Evolutionary conservation across 1,140 invertebrate species (phyloP), one percentile per base, ranked within the genome.

Genomic region (Tyrophagus putrescentiae): DNA sequence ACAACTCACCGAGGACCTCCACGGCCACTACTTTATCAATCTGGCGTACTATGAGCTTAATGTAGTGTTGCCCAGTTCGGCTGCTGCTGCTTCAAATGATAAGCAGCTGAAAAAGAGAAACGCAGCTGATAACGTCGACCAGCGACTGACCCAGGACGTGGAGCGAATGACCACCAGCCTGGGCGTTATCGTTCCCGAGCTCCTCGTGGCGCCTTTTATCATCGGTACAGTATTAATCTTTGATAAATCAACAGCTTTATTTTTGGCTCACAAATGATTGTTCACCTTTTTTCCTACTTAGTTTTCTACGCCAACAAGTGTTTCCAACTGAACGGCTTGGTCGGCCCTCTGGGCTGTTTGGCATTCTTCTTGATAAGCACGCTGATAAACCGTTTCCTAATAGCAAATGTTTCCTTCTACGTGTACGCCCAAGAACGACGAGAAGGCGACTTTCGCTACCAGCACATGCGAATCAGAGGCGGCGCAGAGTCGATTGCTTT

Each of bases 401-500:
- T 82, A 73, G 73, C 75, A 3, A 77, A 78, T 13, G 75, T 81
- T 16, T 76, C 80, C 16, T 66, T 66, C 33, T 71, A 71, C 44
- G 75, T 80, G 23, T 74, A 75, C 31, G 67, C 71, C 50, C 77
- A 79, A 68, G 79, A 82, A 65, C 70, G 72, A 67, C 72, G 68
- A 62, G 80, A 82, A 68, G 80, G 80, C 48, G 72, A 80, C 69
- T 81, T 81, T 65, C 73, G 79, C 74, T 80, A 67, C 63, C 73
- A 78, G 57, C 80, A 82, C 65, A 76, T 81, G 75, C 76, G 78
- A 64, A 70, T 82, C 13, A 67, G 80, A 41, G 69, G 72, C 0
- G 75, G 80, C 68, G 72, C 76, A 18, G 80, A 82, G 68, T 75
- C 78, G 1, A 75, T 80, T 61, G 80, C 80, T 3, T 81, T 82